Evolutionary conservation across 2,797 vertebrate species (phyloP).

Genomic region (Alauda arvensis): DNA sequence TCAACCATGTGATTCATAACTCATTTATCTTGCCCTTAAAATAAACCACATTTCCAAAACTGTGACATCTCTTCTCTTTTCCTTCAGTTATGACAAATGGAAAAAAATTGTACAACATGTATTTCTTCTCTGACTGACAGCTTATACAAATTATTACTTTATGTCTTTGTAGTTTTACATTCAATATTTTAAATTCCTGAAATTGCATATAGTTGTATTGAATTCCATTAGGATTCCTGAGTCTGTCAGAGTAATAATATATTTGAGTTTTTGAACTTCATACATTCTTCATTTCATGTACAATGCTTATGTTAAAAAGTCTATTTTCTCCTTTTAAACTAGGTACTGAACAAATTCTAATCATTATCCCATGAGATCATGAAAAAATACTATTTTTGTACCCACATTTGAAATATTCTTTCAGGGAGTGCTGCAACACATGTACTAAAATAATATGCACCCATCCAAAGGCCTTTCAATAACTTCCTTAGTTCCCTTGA

Average conservation of each 20-base stretch:
- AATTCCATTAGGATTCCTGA: conserved; percentile 18
- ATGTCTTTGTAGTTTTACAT: conserved; percentile 6
- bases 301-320: not conserved
- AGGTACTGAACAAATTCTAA: not conserved
- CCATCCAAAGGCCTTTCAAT: not conserved
- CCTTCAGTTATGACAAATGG: conserved; percentile 20
- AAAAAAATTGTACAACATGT: conserved; percentile 14
- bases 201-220: not conserved
- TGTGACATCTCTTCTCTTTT: not conserved
- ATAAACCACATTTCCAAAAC: conserved; percentile 4
- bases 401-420: not conserved
- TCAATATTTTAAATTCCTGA: conserved; percentile 40
- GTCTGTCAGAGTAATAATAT: not conserved
- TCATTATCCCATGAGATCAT: not conserved
- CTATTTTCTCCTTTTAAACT: not conserved
- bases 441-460: not conserved
- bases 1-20: not conserved
- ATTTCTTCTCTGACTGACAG: conserved; percentile 32
- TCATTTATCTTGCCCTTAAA: not conserved
- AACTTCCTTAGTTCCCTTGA: not conserved
- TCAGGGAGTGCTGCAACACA: not conserved
- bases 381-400: not conserved
- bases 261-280: not conserved
- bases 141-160: conserved; percentile 42
- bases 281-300: not conserved